phyloP scores from a whole-genome alignment of 2,888 invertebrate genomes.

The Caenorhabditis macrosperma region DNA sequence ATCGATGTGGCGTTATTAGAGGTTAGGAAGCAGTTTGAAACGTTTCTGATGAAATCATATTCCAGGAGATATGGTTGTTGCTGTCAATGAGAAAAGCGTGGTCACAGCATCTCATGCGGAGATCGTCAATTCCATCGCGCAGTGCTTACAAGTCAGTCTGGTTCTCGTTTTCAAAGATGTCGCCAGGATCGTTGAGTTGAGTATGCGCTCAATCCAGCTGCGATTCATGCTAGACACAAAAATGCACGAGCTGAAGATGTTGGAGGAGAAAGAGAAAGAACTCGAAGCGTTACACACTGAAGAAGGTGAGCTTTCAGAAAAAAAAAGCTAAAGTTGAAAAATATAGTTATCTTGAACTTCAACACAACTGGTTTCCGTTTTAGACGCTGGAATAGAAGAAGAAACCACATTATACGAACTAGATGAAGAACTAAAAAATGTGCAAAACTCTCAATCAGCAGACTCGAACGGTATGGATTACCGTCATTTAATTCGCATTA shows the following conservation, averaged over 20 bases:
- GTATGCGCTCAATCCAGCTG: constrained; percentile 87
- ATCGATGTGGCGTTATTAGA: constrained; percentile 93
- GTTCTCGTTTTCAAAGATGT: constrained; percentile 84
- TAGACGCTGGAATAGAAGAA: too few species aligned
- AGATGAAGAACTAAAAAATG: constrained; percentile 51
- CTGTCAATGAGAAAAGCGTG: constrained; percentile 66
- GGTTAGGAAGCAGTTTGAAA: constrained; percentile 82
- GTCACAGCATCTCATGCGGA: constrained; percentile 62
- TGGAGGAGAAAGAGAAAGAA: constrained; percentile 58
- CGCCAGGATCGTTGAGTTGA: constrained; percentile 94
- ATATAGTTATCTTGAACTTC: too few species aligned
- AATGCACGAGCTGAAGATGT: constrained; percentile 50
- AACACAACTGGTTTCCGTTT: too few species aligned
- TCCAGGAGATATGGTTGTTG: constrained; percentile 66
- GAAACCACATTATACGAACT: constrained; percentile 48
- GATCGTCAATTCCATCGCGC: constrained; percentile 60
- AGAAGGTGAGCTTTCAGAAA: constrained; percentile 26
- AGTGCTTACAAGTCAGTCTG: constrained; percentile 57
- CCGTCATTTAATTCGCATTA: constrained; percentile 50
- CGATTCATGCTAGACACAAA: constrained; percentile 62
- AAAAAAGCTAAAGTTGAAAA: background rate
- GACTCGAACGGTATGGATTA: constrained; percentile 36
- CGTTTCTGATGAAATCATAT: background rate
- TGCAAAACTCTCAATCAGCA: constrained; percentile 24
- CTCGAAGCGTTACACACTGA: constrained; percentile 28